Percentiles rank a stretch among this genome's conserved stretches.
Conservation (phyloP, 2,888 invertebrate genomes). For the Cartodere bifasciata region DNA sequence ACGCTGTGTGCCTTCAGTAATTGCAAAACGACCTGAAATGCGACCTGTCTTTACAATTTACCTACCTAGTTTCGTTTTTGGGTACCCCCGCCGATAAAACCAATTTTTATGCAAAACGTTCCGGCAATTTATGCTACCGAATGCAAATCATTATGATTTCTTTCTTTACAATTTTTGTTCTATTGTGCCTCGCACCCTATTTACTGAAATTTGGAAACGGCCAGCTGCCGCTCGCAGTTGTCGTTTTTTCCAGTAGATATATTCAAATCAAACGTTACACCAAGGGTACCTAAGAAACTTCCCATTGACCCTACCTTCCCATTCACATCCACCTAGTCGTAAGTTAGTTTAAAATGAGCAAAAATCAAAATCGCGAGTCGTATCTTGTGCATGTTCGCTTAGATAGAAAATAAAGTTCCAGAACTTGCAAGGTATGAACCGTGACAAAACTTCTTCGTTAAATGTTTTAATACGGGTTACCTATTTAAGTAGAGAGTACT, state of each 20-base stretch:
- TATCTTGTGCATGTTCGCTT: constrained; percentile 32
- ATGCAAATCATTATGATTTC: constrained; percentile 31
- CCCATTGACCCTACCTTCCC: constrained; percentile 9
- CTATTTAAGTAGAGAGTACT: constrained; percentile 26
- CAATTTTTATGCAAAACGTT: constrained; percentile 4
- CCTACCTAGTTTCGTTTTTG: too few relatives aligned
- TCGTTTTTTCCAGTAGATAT: constrained; percentile 5
- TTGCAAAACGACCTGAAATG: constrained; percentile 50
- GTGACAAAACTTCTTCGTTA: constrained; percentile 30
- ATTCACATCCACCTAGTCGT: background rate
- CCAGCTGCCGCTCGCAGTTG: constrained; percentile 30
- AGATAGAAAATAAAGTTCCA: constrained; percentile 35
- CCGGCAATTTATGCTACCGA: constrained; percentile 15
- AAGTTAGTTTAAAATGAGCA: constrained; percentile 33
- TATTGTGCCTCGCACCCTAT: constrained; percentile 27
- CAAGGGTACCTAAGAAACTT: too few relatives aligned
- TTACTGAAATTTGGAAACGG: constrained; percentile 35
- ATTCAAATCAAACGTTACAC: too few relatives aligned
- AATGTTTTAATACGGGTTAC: constrained; percentile 32
- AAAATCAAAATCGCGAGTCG: constrained; percentile 35
- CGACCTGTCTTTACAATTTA: constrained; percentile 35
- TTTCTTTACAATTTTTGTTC: constrained; percentile 28
- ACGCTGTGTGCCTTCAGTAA: constrained; percentile 75
- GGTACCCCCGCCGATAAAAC: too few relatives aligned
- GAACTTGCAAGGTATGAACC: constrained; percentile 30